phyloP scores from a whole-genome alignment of 2,888 invertebrate species.

The Pharmacophagus antenor region DNA sequence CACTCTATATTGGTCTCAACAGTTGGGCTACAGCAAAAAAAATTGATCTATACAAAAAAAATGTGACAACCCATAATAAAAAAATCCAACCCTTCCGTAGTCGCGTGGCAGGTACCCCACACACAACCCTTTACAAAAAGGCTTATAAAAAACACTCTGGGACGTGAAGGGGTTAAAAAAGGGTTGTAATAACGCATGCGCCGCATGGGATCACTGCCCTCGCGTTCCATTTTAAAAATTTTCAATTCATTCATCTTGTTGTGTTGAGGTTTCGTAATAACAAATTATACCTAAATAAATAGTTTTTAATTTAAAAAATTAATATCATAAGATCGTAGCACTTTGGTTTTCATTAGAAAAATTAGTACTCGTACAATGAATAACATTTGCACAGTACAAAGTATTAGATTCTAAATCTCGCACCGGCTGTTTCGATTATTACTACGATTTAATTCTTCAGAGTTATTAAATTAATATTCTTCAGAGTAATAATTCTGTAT shows the following conservation, averaged over 20 bases:
- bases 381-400: too few relatives aligned
- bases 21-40: conserved; percentile 60
- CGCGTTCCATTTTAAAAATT: conserved; percentile 69
- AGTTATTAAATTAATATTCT: neutral
- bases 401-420: too few relatives aligned
- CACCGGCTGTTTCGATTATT: too few relatives aligned
- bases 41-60: conserved; percentile 53
- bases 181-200: conserved; percentile 80
- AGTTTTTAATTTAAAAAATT: too few relatives aligned
- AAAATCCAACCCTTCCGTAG: conserved; percentile 75
- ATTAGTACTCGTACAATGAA: too few relatives aligned
- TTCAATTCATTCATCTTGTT: conserved; percentile 35
- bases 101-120: conserved; percentile 77
- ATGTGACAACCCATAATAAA: conserved; percentile 62
- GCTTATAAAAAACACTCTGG: conserved; percentile 75
- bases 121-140: conserved; percentile 78
- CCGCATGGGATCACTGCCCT: conserved; percentile 70
- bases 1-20: conserved; percentile 67
- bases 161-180: conserved; percentile 77
- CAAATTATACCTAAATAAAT: too few relatives aligned
- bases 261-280: neutral
- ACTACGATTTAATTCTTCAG: too few relatives aligned
- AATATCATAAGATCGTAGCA: too few relatives aligned
- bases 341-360: too few relatives aligned
- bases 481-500: neutral